A percentile compares a stretch with the other conserved stretches of the same genome.
Evolutionary conservation across 1,140 invertebrate genomes (phyloP).

Genomic region (Heliconius congener): DNA sequence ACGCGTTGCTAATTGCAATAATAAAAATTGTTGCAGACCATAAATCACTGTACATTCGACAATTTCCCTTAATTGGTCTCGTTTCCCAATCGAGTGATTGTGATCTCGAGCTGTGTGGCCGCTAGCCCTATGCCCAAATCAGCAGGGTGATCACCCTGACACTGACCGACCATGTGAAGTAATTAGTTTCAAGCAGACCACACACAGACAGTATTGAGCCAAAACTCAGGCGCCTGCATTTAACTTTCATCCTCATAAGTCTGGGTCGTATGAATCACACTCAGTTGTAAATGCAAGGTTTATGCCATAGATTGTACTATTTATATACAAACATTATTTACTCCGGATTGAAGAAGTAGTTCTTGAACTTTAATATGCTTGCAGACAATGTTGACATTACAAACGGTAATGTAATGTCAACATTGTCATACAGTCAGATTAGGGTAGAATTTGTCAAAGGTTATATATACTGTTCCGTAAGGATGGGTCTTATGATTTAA

Average conservation of each 20-base stretch:
- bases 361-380: slow-evolving; percentile 2
- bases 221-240: slow-evolving; percentile 38
- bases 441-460: neutral
- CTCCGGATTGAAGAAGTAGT: neutral
- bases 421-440: neutral
- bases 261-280: slow-evolving; percentile 47
- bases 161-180: slow-evolving; percentile 58
- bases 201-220: slow-evolving; percentile 43
- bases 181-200: slow-evolving; percentile 64
- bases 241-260: slow-evolving; percentile 56
- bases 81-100: slow-evolving; percentile 63
- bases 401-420: neutral
- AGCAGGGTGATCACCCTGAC: slow-evolving; percentile 63
- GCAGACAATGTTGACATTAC: slow-evolving; percentile 1
- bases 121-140: slow-evolving; percentile 50
- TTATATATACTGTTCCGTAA: too few relatives aligned
- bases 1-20: slow-evolving; percentile 53
- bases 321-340: slow-evolving; percentile 2
- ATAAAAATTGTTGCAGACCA: slow-evolving; percentile 52
- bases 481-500: too few relatives aligned
- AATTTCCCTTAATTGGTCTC: slow-evolving; percentile 69
- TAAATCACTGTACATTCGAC: slow-evolving; percentile 65
- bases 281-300: slow-evolving; percentile 32
- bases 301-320: slow-evolving; percentile 22
- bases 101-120: slow-evolving; percentile 60